Conservation (phyloP, 2,888 invertebrate species). For the Thumatha senex region DNA sequence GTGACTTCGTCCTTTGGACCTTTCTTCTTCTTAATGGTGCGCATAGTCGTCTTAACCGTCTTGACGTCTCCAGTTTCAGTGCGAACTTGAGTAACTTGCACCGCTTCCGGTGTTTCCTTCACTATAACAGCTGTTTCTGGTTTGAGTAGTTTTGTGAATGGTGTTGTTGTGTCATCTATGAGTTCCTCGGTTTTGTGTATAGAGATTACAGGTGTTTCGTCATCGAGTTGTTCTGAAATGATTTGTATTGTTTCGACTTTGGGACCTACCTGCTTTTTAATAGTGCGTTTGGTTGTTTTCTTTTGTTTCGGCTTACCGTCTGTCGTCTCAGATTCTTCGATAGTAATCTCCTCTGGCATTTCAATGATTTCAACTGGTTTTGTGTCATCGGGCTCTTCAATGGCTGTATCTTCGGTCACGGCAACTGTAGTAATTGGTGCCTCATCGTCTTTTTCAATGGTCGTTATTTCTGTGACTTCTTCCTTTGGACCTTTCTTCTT, state of each 20-base stretch:
- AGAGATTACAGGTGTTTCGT: neutral
- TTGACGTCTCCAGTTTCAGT: neutral
- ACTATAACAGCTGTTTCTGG: conserved; percentile 19
- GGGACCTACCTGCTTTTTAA: neutral
- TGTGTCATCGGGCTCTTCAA: neutral
- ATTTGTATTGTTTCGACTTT: neutral
- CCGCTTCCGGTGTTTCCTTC: conserved; percentile 27
- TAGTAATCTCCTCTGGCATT: conserved; percentile 1
- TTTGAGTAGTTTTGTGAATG: conserved; percentile 14
- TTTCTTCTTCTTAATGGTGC: conserved; percentile 4
- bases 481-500: conserved; percentile 30
- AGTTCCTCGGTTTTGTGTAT: neutral
- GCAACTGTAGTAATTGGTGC: conserved; percentile 47
- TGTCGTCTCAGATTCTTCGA: neutral
- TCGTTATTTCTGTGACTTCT: conserved; percentile 34
- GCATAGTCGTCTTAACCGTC: neutral
- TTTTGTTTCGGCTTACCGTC: conserved; percentile 4
- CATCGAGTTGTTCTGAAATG: neutral
- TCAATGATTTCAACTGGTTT: neutral
- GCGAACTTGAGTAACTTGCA: conserved; percentile 18
- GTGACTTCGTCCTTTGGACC: conserved; percentile 65
- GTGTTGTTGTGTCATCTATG: neutral
- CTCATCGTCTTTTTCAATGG: conserved; percentile 53
- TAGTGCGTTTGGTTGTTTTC: neutral
- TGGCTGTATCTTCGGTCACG: conserved; percentile 4